phyloP scores from a whole-genome alignment of 2,888 invertebrate genomes.

The Lordiphosa andalusiaca region DNA sequence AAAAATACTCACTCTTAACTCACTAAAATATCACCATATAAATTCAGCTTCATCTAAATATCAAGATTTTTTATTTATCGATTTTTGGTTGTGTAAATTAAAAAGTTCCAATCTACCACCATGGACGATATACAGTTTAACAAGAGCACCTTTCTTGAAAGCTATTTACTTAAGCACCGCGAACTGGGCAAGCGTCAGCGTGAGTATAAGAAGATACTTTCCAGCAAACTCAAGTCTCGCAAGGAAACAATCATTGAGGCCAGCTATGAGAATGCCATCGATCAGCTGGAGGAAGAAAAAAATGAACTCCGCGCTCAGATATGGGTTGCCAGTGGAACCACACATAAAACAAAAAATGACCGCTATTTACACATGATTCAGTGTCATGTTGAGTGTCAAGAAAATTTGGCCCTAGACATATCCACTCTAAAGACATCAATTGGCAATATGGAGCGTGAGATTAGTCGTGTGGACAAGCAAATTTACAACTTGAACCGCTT shows the following conservation, averaged over 20 bases:
- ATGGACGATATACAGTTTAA: constrained; percentile 45
- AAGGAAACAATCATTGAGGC: constrained; percentile 74
- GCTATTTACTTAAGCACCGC: constrained; percentile 69
- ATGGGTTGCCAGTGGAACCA: constrained; percentile 76
- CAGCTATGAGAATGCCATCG: constrained; percentile 72
- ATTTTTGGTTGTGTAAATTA: constrained; percentile 29
- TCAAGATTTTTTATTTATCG: not conserved
- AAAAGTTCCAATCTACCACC: constrained; percentile 1
- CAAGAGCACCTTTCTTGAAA: constrained; percentile 61
- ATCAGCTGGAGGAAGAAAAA: constrained; percentile 71
- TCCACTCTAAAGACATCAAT: constrained; percentile 72
- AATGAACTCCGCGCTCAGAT: constrained; percentile 75
- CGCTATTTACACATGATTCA: constrained; percentile 64
- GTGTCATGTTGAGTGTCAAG: constrained; percentile 77
- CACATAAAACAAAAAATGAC: constrained; percentile 62
- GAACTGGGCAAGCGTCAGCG: constrained; percentile 77
- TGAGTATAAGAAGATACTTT: constrained; percentile 77
- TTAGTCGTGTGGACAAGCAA: constrained; percentile 72
- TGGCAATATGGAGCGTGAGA: constrained; percentile 72
- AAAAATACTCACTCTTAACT: no score
- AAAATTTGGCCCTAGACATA: constrained; percentile 69
- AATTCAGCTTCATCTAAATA: no score
- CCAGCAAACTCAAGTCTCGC: constrained; percentile 67
- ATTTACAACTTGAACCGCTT: constrained; percentile 75
- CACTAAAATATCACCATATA: no score